Conservation (phyloP, 1,140 invertebrate genomes). For the Heterodera carotae region DNA sequence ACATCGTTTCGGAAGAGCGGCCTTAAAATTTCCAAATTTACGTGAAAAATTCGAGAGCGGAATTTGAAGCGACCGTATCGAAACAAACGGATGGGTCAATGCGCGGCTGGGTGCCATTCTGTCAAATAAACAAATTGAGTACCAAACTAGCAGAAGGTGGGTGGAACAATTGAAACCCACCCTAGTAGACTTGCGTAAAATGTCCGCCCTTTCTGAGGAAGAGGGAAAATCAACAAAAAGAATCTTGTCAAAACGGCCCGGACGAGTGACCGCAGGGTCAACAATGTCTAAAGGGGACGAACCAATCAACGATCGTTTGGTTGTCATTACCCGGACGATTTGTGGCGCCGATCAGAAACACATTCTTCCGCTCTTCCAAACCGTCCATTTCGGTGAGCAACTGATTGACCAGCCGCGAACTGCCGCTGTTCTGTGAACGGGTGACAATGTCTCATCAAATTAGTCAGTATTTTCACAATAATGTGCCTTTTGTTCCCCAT, state of each 20-base stretch:
- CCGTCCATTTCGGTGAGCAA: conserved; percentile 98
- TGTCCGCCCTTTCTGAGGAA: conserved; percentile 79
- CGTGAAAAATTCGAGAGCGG: conserved; percentile 27
- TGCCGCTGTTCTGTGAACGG: conserved; percentile 65
- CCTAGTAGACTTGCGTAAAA: conserved; percentile 86
- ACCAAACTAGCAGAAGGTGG: too few relatives aligned
- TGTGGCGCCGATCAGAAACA: conserved; percentile 91
- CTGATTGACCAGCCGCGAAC: conserved; percentile 86
- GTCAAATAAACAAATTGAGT: neutral
- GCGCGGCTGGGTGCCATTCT: conserved; percentile 23
- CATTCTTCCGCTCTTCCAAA: conserved; percentile 79
- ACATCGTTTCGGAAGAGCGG: conserved; percentile 2
- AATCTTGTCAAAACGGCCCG: conserved; percentile 88
- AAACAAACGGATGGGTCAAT: conserved; percentile 19
- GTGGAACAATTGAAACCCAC: too few relatives aligned
- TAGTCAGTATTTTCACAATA: conserved; percentile 11
- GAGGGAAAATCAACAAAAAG: conserved; percentile 89
- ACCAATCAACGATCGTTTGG: neutral
- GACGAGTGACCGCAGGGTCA: conserved; percentile 89
- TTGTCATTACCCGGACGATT: conserved; percentile 75
- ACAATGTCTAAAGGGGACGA: conserved; percentile 77
- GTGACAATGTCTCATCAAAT: conserved; percentile 1
- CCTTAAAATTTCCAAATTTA: conserved; percentile 5
- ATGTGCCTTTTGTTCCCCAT: too few relatives aligned
- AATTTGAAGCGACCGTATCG: conserved; percentile 18